Evolutionary conservation across 2,113 vertebrate genomes (phyloP).

Genomic region (Lophura nycthemera): DNA sequence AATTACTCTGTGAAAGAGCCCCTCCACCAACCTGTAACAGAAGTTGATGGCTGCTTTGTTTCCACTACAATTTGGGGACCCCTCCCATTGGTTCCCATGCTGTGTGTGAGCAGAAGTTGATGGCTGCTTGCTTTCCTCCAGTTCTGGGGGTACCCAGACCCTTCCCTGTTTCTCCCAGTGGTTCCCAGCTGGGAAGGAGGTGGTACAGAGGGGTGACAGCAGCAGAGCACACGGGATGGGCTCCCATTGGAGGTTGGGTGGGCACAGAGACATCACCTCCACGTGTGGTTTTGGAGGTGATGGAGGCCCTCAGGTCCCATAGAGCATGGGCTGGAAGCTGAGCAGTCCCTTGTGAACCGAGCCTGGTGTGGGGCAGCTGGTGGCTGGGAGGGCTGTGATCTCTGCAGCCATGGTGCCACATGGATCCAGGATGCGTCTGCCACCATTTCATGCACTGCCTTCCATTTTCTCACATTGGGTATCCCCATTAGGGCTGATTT

Average conservation of each 20-base stretch:
- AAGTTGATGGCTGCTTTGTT: too few relatives aligned
- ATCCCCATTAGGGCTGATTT: neutral
- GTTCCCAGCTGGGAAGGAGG: neutral
- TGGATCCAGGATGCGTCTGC: fast-evolving
- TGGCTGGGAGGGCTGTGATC: neutral
- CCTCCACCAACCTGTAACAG: neutral
- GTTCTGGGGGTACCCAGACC: too few relatives aligned
- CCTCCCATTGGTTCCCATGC: too few relatives aligned
- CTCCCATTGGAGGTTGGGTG: neutral
- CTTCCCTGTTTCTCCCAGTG: neutral
- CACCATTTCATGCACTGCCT: neutral
- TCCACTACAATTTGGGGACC: too few relatives aligned
- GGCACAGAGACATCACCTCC: neutral
- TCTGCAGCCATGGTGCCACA: neutral
- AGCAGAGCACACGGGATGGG: neutral
- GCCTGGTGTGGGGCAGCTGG: neutral
- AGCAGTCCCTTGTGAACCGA: neutral
- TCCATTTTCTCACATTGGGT: fast-evolving
- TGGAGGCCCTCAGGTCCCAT: neutral
- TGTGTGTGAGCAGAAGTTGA: neutral
- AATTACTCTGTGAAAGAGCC: neutral
- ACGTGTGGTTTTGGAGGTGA: neutral
- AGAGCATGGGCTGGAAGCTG: neutral
- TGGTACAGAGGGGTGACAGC: too few relatives aligned
- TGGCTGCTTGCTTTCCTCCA: neutral